Percentiles rank a stretch among this genome's conserved stretches.
These are phyloP conservation scores for Cisticola juncidis DNA, from an alignment of 2,113 vertebrate genomes.

Conservation along the genomic window DNA sequence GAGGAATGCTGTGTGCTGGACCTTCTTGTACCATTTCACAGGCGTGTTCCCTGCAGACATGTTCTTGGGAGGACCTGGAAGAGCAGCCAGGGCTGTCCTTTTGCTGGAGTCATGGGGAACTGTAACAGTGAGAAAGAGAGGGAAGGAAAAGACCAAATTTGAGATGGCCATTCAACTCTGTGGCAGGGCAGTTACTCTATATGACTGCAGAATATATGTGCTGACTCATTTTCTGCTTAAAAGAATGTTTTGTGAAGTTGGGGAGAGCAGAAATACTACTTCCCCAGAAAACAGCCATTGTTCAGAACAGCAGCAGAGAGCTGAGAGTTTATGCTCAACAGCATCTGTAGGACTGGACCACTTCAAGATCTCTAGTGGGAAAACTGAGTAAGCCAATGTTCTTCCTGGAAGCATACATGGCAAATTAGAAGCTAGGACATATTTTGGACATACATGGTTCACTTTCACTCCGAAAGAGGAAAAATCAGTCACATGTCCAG, in stretches of 20 bases:
- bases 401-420: background rate
- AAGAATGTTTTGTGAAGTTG: background rate
- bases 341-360: background rate
- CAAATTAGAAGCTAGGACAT: background rate
- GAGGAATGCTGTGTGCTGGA: background rate
- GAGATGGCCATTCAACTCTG: background rate
- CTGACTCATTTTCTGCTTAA: background rate
- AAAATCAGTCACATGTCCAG: background rate
- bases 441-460: background rate
- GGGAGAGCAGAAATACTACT: background rate
- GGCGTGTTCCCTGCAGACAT: rapidly evolving
- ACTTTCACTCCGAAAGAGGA: background rate
- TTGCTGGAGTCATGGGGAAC: background rate
- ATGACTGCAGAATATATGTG: background rate
- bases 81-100: background rate
- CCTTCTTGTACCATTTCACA: background rate
- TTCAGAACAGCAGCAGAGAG: background rate
- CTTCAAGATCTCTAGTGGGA: background rate
- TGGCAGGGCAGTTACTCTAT: background rate
- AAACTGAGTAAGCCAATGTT: background rate
- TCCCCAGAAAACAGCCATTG: background rate
- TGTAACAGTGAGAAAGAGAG: background rate
- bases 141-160: background rate
- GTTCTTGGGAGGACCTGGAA: background rate
- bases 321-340: background rate